These are phyloP conservation scores for Pipa parva DNA, from an alignment of 2,113 vertebrate species.

Conservation along the genomic window DNA sequence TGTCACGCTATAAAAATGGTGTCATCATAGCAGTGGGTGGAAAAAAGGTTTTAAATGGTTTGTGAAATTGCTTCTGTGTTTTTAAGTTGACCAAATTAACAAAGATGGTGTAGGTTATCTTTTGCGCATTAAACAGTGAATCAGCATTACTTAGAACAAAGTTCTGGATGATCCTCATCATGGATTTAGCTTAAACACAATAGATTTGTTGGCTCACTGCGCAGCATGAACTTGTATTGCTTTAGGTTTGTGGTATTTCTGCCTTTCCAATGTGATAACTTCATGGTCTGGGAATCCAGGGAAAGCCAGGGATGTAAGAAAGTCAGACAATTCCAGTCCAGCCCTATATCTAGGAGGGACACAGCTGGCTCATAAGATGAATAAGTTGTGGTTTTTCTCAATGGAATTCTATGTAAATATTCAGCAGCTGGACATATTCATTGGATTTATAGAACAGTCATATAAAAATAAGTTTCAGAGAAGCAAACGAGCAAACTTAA, in stretches of 20 bases:
- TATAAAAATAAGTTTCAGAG: conserved; percentile 18
- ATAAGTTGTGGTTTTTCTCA: conserved; percentile 22
- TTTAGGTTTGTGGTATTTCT: conserved; percentile 26
- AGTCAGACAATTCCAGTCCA: conserved; percentile 28
- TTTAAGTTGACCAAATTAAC: conserved; percentile 17
- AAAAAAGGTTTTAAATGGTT: conserved; percentile 21
- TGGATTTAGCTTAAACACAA: conserved; percentile 23
- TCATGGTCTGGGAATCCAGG: conserved; percentile 41
- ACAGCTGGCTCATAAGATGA: conserved; percentile 32
- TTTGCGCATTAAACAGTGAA: conserved; percentile 9
- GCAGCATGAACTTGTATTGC: conserved; percentile 13
- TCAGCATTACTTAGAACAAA: conserved; percentile 4
- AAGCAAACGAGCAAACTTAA: conserved; percentile 12
- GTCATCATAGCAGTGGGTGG: conserved; percentile 20
- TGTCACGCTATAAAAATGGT: conserved; percentile 33
- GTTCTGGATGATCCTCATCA: conserved; percentile 35
- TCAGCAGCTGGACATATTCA: conserved; percentile 21
- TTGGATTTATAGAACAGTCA: conserved; percentile 5
- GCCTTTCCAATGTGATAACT: conserved; percentile 33
- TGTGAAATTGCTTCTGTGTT: conserved; percentile 25
- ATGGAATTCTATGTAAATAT: conserved; percentile 25
- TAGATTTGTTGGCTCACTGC: conserved; percentile 27
- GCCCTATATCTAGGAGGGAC: conserved; percentile 41
- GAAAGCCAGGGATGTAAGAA: conserved; percentile 25
- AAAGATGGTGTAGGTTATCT: conserved; percentile 23